Conservation (phyloP, 1,140 invertebrate species). For the honey bee (Apis mellifera) region DNA sequence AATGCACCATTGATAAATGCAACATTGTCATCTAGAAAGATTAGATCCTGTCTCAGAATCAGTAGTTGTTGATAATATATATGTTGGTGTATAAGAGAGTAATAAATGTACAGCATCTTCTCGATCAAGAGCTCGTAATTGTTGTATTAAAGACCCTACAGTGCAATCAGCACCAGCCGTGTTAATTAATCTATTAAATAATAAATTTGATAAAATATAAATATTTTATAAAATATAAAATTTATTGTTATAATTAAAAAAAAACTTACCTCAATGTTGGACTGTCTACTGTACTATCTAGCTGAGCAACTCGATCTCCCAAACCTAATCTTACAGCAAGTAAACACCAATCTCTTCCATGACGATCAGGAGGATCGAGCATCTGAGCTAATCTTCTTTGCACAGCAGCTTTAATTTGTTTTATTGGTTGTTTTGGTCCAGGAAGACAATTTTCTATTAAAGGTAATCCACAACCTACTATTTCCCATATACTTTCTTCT, state of each 20-base stretch:
- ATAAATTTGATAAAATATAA: not conserved
- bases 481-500: conserved; percentile 86
- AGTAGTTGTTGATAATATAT: conserved; percentile 71
- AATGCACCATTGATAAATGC: conserved; percentile 68
- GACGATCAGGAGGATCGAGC: conserved; percentile 89
- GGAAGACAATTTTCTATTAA: conserved; percentile 75
- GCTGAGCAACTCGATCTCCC: conserved; percentile 77
- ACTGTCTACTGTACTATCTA: conserved; percentile 77
- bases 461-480: conserved; percentile 86
- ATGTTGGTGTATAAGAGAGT: conserved; percentile 75
- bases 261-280: conserved; percentile 74
- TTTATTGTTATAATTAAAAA: not conserved
- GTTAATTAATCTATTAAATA: conserved; percentile 70
- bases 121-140: conserved; percentile 76
- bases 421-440: conserved; percentile 74
- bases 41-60: conserved; percentile 80
- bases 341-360: conserved; percentile 92
- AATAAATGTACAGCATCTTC: conserved; percentile 77
- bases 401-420: conserved; percentile 78
- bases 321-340: conserved; percentile 88
- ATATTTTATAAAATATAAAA: not conserved
- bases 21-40: conserved; percentile 80
- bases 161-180: conserved; percentile 74
- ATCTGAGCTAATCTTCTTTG: conserved; percentile 83
- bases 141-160: conserved; percentile 72